Conservation (phyloP, 2,113 vertebrate species). For the Sus scrofa region T2T-Sscrofa CM000813.6:43796501-43797000, state of each 20-base stretch:
- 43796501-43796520: too few relatives aligned
- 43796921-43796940: background rate
- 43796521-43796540: too few relatives aligned
- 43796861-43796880: slow-evolving; percentile 35
- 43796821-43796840: background rate
- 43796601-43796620: too few relatives aligned
- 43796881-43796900: background rate
- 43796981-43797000: background rate
- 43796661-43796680: too few relatives aligned
- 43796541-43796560: too few relatives aligned
- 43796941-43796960: background rate
- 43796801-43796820: background rate
- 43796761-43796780: background rate
- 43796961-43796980: background rate
- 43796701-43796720: background rate
- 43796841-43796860: background rate
- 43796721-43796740: slow-evolving; percentile 19
- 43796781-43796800: background rate
- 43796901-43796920: background rate
- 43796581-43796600: too few relatives aligned
- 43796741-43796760: background rate
- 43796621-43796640: too few relatives aligned
- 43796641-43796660: too few relatives aligned
- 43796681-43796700: too few relatives aligned
- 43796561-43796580: too few relatives aligned